Conservation (phyloP, 2,113 vertebrate genomes). For the Pelmatolapia mariae region DNA sequence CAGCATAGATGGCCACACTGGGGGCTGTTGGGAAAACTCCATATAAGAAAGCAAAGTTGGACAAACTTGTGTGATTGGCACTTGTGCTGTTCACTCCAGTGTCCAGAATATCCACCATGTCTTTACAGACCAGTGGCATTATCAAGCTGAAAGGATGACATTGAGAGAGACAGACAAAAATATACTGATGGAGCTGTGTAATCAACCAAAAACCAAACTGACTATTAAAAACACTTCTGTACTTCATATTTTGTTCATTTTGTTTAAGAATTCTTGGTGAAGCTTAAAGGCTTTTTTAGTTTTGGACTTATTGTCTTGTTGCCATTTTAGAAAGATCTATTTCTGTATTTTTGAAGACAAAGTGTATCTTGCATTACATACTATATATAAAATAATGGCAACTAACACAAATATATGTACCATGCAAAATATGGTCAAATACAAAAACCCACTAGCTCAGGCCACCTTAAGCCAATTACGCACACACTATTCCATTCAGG, state of each 20-base stretch:
- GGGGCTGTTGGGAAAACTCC: constrained; percentile 95
- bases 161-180: rapidly evolving
- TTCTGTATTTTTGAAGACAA: rapidly evolving
- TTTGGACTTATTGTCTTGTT: not conserved
- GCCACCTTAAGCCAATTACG: not conserved
- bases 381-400: not conserved
- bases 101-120: constrained; percentile 94
- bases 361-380: not conserved
- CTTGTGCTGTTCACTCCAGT: constrained; percentile 66
- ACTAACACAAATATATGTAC: not conserved
- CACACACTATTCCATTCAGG: not conserved
- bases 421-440: not conserved
- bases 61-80: constrained; percentile 90
- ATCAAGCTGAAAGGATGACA: constrained; percentile 74
- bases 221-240: not conserved
- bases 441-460: not conserved
- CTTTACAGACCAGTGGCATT: constrained; percentile 93
- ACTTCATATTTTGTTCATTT: not conserved
- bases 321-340: not conserved
- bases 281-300: not conserved
- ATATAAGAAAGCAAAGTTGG: constrained; percentile 96
- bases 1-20: constrained; percentile 94
- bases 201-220: not conserved
- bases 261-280: not conserved
- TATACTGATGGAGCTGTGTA: not conserved